A percentile compares a stretch with the other conserved stretches of the same genome.
Evolutionary conservation across 2,113 vertebrate genomes (phyloP).

Genomic region (Nannobrachium achirus): DNA sequence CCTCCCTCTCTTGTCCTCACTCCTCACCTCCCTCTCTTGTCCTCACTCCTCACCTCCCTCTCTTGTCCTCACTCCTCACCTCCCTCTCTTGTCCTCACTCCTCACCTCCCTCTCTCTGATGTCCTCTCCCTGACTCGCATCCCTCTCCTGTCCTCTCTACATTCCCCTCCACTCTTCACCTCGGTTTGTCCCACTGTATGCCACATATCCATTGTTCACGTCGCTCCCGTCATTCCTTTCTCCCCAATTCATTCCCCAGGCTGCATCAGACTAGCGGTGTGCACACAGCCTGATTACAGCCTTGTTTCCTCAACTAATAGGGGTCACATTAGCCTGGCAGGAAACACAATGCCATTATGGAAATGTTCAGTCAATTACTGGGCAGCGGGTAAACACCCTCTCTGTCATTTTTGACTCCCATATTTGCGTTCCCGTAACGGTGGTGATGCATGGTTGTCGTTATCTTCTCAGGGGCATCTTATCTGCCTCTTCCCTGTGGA

Average conservation of each 20-base stretch:
- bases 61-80: conserved; percentile 52
- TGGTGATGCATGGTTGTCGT: conserved; percentile 1
- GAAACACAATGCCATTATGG: conserved; percentile 69
- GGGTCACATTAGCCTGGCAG: conserved; percentile 70
- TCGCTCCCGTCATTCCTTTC: conserved; percentile 34
- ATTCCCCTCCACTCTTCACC: too few relatives aligned
- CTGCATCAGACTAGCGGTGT: conserved; percentile 15
- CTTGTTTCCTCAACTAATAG: conserved; percentile 64
- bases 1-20: neutral
- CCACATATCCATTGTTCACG: conserved; percentile 57
- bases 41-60: conserved; percentile 34
- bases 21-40: conserved; percentile 57
- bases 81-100: conserved; percentile 34
- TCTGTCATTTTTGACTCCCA: conserved; percentile 49
- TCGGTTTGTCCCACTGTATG: conserved; percentile 27
- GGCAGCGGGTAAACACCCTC: conserved; percentile 55
- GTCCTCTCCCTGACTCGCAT: neutral
- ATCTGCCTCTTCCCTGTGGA: conserved; percentile 33
- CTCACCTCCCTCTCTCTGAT: conserved; percentile 37
- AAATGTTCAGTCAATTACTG: conserved; percentile 68
- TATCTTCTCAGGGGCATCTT: conserved; percentile 51
- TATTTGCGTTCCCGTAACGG: conserved; percentile 48
- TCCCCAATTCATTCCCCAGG: conserved; percentile 45
- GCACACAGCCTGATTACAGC: conserved; percentile 40
- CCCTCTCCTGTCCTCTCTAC: too few relatives aligned